These are phyloP conservation scores for Armadillidium nasatum DNA, from an alignment of 1,140 invertebrate genomes.

Conservation along the genomic window DNA sequence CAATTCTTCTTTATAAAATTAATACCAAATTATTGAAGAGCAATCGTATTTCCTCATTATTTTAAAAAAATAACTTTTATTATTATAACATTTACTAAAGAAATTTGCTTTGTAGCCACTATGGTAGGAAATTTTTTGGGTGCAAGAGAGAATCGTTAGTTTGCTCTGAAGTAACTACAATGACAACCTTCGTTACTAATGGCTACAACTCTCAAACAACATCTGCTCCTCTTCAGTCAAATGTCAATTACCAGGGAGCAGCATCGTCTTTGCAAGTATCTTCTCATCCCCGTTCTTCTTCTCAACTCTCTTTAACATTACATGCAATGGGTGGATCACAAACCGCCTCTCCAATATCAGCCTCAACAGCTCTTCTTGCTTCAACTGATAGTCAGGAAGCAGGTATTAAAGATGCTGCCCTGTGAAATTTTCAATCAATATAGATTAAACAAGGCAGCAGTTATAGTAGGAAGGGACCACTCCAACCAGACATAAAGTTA, in stretches of 20 bases:
- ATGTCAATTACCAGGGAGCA: background rate
- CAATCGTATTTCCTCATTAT: too few species aligned
- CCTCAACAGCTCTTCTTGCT: background rate
- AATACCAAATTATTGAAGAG: too few species aligned
- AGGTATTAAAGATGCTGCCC: background rate
- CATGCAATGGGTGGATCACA: background rate
- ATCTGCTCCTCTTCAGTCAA: background rate
- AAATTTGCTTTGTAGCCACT: background rate
- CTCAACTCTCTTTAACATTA: background rate
- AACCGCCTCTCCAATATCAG: background rate
- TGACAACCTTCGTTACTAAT: constrained; percentile 32
- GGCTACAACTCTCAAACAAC: constrained; percentile 28
- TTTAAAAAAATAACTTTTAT: too few species aligned
- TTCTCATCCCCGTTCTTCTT: constrained; percentile 1
- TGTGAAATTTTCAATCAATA: background rate
- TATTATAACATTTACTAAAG: too few species aligned
- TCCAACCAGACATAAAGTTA: too few species aligned
- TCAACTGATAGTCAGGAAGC: background rate
- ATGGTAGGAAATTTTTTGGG: constrained; percentile 25
- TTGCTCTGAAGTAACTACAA: constrained; percentile 34
- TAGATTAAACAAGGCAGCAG: too few species aligned
- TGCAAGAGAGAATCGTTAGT: constrained; percentile 30
- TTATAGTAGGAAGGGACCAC: too few species aligned
- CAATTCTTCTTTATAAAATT: too few species aligned
- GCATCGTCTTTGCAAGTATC: background rate